These are phyloP conservation scores for Drosophila elegans DNA, from an alignment of 1,140 invertebrate species.

Conservation along the genomic window DNA sequence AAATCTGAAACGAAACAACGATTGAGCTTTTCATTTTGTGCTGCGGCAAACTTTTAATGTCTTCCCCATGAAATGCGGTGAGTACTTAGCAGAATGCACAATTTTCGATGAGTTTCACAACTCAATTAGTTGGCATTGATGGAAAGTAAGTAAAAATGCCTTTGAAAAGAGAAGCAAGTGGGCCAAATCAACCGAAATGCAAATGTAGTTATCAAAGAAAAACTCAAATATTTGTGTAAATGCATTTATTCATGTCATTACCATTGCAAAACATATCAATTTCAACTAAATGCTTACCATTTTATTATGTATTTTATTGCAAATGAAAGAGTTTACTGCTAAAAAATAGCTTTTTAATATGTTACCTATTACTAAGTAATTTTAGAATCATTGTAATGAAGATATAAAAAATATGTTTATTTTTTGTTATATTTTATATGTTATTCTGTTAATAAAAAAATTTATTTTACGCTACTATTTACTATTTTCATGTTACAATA, in stretches of 20 bases:
- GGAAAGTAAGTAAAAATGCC: neutral
- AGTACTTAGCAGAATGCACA: constrained; percentile 29
- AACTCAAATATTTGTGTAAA: constrained; percentile 17
- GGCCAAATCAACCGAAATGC: neutral
- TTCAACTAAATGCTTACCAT: constrained; percentile 4
- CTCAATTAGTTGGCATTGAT: constrained; percentile 11
- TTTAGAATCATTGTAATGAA: too few relatives aligned
- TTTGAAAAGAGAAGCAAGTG: neutral
- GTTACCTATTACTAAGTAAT: too few relatives aligned
- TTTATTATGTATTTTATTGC: neutral
- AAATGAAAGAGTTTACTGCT: neutral
- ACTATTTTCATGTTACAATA: too few relatives aligned
- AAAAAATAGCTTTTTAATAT: too few relatives aligned
- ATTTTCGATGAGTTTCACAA: constrained; percentile 9
- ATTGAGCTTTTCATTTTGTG: constrained; percentile 11
- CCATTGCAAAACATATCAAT: neutral
- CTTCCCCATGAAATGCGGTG: constrained; percentile 18
- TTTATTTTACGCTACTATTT: too few relatives aligned
- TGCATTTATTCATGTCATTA: constrained; percentile 16
- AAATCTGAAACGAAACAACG: constrained; percentile 36
- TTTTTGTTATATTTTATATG: too few relatives aligned
- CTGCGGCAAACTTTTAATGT: constrained; percentile 11
- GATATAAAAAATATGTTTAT: too few relatives aligned
- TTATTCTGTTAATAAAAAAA: too few relatives aligned
- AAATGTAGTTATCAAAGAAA: constrained; percentile 11